These are phyloP conservation scores for Seriola rivoliana DNA, from an alignment of 2,113 vertebrate genomes.

Conservation along the genomic window DNA sequence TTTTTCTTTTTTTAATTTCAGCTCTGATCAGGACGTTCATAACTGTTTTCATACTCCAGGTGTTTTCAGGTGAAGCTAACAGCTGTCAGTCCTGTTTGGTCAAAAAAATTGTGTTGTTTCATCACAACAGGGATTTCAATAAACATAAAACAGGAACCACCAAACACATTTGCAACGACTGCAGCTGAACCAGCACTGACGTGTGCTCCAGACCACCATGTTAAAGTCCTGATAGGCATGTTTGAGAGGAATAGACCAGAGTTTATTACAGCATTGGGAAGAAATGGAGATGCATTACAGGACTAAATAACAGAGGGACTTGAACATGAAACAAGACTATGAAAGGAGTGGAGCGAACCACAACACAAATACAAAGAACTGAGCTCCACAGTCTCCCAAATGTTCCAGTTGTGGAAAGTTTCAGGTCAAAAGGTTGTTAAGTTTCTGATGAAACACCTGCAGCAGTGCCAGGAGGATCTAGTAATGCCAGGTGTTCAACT, in stretches of 20 bases:
- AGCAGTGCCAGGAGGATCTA: not conserved
- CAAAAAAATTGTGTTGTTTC: not conserved
- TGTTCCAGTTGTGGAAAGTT: not conserved
- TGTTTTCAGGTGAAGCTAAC: not conserved
- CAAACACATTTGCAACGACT: not conserved
- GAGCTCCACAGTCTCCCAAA: not conserved
- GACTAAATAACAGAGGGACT: not conserved
- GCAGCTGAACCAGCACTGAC: not conserved
- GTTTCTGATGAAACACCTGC: conserved; percentile 9
- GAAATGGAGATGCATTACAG: not conserved
- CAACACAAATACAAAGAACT: not conserved
- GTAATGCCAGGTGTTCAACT: not conserved
- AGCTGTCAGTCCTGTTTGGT: not conserved
- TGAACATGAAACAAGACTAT: conserved; percentile 1
- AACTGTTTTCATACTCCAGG: not conserved
- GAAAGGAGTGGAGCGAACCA: not conserved
- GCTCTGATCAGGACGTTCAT: too few species aligned
- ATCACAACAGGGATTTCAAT: not conserved
- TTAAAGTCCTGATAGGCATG: not conserved
- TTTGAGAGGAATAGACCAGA: not conserved
- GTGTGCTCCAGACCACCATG: not conserved
- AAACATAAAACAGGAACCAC: not conserved
- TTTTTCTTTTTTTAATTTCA: not conserved
- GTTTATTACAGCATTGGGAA: not conserved
- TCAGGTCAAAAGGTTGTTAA: conserved; percentile 7